phyloP scores from a whole-genome alignment of 35 echinoderm and acorn worm species.

The Acanthaster planci region DNA sequence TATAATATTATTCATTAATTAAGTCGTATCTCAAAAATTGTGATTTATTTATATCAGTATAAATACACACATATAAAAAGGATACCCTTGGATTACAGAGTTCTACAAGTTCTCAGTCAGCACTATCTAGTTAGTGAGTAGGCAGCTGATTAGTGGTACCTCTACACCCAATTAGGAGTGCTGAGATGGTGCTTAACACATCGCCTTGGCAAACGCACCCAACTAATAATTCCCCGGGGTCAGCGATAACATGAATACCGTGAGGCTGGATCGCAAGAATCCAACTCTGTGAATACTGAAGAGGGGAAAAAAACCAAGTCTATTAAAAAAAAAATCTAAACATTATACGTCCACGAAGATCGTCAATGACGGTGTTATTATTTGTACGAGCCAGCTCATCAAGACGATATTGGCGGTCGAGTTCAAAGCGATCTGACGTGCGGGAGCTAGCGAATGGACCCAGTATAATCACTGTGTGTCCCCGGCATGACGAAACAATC shows the following conservation, averaged over 20 bases:
- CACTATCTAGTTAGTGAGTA: too few species aligned
- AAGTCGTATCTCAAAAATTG: too few species aligned
- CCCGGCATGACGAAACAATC: slow-evolving; percentile 20
- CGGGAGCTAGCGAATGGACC: background rate
- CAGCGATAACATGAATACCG: background rate
- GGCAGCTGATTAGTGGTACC: too few species aligned
- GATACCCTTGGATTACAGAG: too few species aligned
- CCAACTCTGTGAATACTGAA: too few species aligned
- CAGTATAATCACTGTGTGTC: background rate
- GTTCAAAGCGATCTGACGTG: background rate
- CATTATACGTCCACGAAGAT: background rate
- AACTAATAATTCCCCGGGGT: slow-evolving; percentile 12
- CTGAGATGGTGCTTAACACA: slow-evolving; percentile 9
- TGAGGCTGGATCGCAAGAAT: too few species aligned
- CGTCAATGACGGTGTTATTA: slow-evolving; percentile 25
- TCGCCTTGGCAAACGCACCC: background rate
- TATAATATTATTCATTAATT: too few species aligned
- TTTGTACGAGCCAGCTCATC: slow-evolving; percentile 12
- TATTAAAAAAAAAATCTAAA: background rate
- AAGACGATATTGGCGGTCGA: slow-evolving; percentile 16
- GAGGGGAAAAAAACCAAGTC: too few species aligned
- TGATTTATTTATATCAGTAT: too few species aligned
- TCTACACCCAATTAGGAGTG: too few species aligned
- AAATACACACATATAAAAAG: too few species aligned
- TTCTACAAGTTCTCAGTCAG: too few species aligned